Percentiles rank a stretch among this genome's conserved stretches.
These are phyloP conservation scores for Callyntrura sp. DNA, from an alignment of 2,888 invertebrate genomes.

Conservation along the genomic window DNA sequence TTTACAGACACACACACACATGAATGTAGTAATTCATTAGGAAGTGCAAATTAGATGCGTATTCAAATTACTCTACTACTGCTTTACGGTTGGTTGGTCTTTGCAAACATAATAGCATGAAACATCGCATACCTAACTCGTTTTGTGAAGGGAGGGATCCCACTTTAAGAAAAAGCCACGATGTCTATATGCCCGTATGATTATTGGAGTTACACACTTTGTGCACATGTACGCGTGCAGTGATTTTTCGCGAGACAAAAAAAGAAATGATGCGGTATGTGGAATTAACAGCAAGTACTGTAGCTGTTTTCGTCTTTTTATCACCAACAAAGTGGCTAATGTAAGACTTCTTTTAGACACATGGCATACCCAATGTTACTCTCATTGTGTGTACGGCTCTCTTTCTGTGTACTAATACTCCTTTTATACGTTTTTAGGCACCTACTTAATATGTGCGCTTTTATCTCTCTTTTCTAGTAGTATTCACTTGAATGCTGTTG, in stretches of 20 bases:
- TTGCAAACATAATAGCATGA: background rate
- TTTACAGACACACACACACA: background rate
- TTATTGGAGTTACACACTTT: conserved; percentile 28
- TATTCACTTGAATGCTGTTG: background rate
- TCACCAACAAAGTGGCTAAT: conserved; percentile 19
- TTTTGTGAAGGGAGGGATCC: conserved; percentile 13
- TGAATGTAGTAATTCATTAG: conserved; percentile 48
- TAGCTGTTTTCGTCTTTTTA: conserved; percentile 32
- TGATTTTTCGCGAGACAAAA: conserved; percentile 39
- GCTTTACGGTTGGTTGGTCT: background rate
- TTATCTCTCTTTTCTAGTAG: conserved; percentile 26
- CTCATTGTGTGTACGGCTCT: background rate
- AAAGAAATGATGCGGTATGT: conserved; percentile 47
- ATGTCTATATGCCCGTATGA: conserved; percentile 3
- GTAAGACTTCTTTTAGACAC: background rate
- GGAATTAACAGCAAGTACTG: background rate
- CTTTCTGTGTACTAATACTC: conserved; percentile 10
- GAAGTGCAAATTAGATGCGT: conserved; percentile 4
- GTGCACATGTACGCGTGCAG: conserved; percentile 30
- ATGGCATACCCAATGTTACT: background rate
- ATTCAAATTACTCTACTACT: conserved; percentile 13
- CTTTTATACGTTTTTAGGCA: conserved; percentile 10
- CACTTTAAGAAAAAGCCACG: conserved; percentile 6
- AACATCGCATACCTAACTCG: conserved; percentile 10
- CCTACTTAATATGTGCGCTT: conserved; percentile 9